Base-by-base conservation (phyloP, 1,140 invertebrate genomes). In the Plectus sambesii region DNA sequence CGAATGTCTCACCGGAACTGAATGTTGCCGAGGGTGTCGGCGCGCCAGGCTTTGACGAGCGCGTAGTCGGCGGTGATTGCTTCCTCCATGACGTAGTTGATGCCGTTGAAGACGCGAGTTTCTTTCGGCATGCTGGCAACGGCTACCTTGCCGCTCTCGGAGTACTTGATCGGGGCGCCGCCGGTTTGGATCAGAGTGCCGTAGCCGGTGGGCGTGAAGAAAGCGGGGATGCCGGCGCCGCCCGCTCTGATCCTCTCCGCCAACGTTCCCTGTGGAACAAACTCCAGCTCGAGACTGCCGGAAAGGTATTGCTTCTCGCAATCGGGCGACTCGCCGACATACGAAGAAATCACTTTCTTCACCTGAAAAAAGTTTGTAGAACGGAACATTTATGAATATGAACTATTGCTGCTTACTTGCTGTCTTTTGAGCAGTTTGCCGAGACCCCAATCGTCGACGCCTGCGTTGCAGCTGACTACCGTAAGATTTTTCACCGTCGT, bases 31-130 rank as follows among this genome's bases (percentile, higher is more conserved):
- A 6, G 9, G 6, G 6, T 9, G 48, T 49, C 48, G 47, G 48
- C 48, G 19, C 46, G 26, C 48, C 48, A 49, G 22, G 6, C 49
- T 50, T 55, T 51, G 42, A 55, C 27, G 8, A 54, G 9, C 12
- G 51, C 51, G 47, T 52, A 40, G 23, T 49, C 48, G 22, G 48
- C 48, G 6, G 8, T 51, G 6, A 49, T 12, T 6, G 48, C 47
- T 6, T 19, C 5, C 25, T 49, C 48, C 48, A 49, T 51, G 8
- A 49, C 42, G 42, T 66, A 70, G 50, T 72, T 69, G 48, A 59
- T 56, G 6, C 58, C 51, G 55, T 69, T 72, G 20, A 73, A 53
- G 38, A 72, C 67, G 35, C 70, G 8, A 8, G 23, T 22, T 47
- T 47, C 45, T 25, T 47, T 47, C 12, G 6, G 6, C 6, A 8